Conservation (phyloP, 1,140 invertebrate species). For the Orchesella cincta region DNA sequence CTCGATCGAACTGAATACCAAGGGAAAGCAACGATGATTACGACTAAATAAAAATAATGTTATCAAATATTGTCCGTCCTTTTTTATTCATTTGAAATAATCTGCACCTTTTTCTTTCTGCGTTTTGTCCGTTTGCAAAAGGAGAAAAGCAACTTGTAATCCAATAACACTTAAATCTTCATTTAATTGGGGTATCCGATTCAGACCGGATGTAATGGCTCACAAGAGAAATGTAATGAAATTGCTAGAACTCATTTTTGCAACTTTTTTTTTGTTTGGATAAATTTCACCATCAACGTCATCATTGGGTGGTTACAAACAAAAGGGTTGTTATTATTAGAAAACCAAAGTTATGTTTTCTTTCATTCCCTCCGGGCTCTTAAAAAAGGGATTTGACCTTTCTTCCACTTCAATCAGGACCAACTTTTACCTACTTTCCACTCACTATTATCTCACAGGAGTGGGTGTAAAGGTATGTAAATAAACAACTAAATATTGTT, state of each 20-base stretch:
- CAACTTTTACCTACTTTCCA: background rate
- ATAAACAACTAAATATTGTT: background rate
- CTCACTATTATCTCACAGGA: background rate
- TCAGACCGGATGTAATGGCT: background rate
- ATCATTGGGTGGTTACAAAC: background rate
- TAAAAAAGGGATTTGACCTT: background rate
- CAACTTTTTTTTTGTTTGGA: background rate
- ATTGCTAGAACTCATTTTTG: background rate
- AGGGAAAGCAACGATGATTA: too few relatives aligned
- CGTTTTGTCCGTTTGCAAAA: too few relatives aligned
- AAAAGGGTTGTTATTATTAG: background rate
- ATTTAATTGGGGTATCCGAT: background rate
- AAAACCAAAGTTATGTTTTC: background rate
- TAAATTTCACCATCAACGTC: background rate
- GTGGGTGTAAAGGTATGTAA: background rate
- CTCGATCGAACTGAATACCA: too few relatives aligned
- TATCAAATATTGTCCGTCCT: too few relatives aligned
- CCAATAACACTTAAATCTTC: slow-evolving; percentile 1
- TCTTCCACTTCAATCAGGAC: background rate
- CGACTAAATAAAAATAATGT: too few relatives aligned
- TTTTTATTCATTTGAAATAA: too few relatives aligned
- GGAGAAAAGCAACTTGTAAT: background rate
- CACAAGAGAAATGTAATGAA: background rate
- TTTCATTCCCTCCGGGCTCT: background rate
- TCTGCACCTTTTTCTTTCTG: too few relatives aligned